Conservation (phyloP, 2,888 invertebrate genomes). For the Torymus aiolomorphi region DNA sequence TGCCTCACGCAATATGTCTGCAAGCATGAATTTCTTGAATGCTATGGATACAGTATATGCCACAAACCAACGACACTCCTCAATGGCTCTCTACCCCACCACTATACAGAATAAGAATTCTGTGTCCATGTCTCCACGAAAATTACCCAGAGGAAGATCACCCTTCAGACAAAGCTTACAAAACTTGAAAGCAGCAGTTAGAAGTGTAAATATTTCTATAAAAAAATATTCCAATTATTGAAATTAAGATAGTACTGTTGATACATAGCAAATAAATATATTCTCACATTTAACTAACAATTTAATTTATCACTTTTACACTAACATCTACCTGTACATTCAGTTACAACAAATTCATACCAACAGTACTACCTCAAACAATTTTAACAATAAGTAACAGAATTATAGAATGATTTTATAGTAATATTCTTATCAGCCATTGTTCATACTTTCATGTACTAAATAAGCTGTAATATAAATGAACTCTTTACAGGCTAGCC, state of each 20-base stretch:
- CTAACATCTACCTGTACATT: no score
- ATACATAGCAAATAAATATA: no score
- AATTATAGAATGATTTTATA: no score
- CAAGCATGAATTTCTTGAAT: slow-evolving; percentile 70
- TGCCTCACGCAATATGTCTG: slow-evolving; percentile 63
- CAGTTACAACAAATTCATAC: no score
- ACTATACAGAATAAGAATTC: slow-evolving; percentile 51
- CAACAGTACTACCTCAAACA: no score
- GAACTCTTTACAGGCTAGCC: slow-evolving; percentile 11
- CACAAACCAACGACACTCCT: slow-evolving; percentile 63
- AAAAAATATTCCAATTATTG: no score
- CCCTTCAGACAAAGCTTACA: slow-evolving; percentile 68
- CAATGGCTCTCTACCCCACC: slow-evolving; percentile 48
- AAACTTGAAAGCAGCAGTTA: slow-evolving; percentile 64
- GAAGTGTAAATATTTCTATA: slow-evolving; percentile 26
- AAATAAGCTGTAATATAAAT: background rate
- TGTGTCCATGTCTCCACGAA: slow-evolving; percentile 62
- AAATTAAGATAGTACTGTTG: no score
- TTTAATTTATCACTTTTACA: no score
- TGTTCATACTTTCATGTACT: no score
- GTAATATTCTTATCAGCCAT: no score
- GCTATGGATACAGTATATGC: slow-evolving; percentile 57
- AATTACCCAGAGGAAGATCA: slow-evolving; percentile 67
- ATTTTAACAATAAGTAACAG: no score
- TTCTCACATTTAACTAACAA: no score